A percentile compares a stretch with the other conserved stretches of the same genome.
Conservation (phyloP, 2,797 vertebrate species). For the Myotis findleyi region DNA sequence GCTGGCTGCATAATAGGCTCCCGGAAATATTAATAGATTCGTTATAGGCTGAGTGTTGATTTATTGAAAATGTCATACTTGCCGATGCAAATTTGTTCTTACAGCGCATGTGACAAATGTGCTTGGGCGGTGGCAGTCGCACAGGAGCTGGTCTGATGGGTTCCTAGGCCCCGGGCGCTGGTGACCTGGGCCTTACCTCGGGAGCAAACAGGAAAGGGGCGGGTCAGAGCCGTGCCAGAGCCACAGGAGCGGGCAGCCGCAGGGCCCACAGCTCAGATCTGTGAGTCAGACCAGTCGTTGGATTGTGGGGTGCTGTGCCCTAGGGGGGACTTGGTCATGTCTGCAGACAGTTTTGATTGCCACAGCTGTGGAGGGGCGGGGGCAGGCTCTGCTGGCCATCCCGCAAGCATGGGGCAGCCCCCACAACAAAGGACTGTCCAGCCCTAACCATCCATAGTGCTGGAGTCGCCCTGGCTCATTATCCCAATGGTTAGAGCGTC, state of each 20-base stretch:
- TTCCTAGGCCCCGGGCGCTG: not conserved
- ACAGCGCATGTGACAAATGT: not conserved
- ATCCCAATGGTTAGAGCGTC: too few relatives aligned
- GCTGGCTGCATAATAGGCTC: constrained; percentile 31
- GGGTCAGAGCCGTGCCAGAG: accelerated
- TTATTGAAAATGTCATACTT: constrained; percentile 3
- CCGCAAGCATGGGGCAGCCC: not conserved
- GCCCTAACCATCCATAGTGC: not conserved
- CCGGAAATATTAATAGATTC: constrained; percentile 37
- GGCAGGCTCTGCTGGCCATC: not conserved
- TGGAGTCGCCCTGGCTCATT: not conserved
- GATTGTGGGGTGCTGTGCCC: not conserved
- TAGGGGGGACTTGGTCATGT: not conserved
- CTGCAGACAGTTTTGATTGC: not conserved
- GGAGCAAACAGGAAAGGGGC: not conserved
- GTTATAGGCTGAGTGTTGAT: constrained; percentile 16
- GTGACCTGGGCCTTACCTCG: not conserved
- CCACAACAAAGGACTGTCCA: not conserved
- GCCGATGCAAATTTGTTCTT: constrained; percentile 37
- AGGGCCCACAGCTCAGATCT: not conserved
- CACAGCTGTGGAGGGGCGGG: too few relatives aligned
- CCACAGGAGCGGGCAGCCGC: not conserved
- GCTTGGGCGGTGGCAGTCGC: not conserved
- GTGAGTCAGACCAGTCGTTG: not conserved
- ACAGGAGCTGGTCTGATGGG: not conserved